Evolutionary conservation across 2,113 vertebrate species (phyloP).

Genomic region (Catagonus wagneri): DNA sequence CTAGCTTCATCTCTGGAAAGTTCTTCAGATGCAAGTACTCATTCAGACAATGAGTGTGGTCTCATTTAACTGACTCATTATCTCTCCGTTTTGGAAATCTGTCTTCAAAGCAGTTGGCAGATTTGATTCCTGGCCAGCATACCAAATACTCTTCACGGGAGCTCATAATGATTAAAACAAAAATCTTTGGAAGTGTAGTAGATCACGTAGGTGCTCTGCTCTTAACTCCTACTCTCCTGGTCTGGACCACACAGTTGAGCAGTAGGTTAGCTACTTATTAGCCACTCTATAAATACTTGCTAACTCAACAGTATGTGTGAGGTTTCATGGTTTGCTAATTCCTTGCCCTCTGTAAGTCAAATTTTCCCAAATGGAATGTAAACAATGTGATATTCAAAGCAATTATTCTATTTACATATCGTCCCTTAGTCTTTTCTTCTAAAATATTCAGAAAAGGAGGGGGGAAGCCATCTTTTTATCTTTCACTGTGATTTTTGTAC

Average conservation of each 20-base stretch:
- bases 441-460: neutral
- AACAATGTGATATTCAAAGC: neutral
- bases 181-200: neutral
- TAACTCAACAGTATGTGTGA: conserved; percentile 14
- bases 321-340: conserved; percentile 34
- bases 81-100: conserved; percentile 43
- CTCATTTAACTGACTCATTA: conserved; percentile 49
- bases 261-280: neutral
- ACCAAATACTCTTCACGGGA: conserved; percentile 48
- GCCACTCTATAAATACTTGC: neutral
- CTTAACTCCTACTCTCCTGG: neutral
- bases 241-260: conserved; percentile 45
- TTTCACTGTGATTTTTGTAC: neutral
- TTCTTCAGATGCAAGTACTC: neutral
- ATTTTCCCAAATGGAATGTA: neutral
- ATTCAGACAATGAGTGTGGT: neutral
- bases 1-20: neutral
- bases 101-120: conserved; percentile 56
- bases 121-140: conserved; percentile 60
- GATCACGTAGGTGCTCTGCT: neutral
- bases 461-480: neutral
- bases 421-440: conserved; percentile 12
- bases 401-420: neutral
- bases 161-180: neutral
- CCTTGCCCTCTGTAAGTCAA: neutral